Evolutionary conservation across 2,113 vertebrate species (phyloP).

Genomic region (Loxodonta africana): DNA sequence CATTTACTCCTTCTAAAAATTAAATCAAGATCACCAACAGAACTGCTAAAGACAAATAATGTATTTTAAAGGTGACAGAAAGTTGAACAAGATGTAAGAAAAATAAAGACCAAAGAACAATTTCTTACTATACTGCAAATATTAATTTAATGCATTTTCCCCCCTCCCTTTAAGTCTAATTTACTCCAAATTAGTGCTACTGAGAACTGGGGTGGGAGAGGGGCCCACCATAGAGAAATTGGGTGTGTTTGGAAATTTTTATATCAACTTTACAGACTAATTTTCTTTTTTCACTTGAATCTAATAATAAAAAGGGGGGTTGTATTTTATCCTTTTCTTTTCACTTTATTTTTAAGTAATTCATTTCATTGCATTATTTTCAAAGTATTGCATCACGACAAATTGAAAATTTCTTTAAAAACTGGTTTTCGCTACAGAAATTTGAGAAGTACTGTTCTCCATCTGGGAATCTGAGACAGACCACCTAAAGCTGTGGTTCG

Average conservation of each 20-base stretch:
- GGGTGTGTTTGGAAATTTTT: neutral
- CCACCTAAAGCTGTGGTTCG: neutral
- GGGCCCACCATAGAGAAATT: neutral
- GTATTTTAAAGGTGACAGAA: conserved; percentile 48
- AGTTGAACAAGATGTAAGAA: neutral
- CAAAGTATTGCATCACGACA: neutral
- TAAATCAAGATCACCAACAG: conserved; percentile 13
- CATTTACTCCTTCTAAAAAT: conserved; percentile 11
- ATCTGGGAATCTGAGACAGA: neutral
- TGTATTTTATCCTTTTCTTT: conserved; percentile 2
- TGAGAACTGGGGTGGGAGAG: neutral
- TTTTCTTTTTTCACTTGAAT: neutral
- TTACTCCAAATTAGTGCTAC: conserved; percentile 10
- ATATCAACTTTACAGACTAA: neutral
- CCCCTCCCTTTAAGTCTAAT: neutral
- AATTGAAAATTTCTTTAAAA: neutral
- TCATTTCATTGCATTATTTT: neutral
- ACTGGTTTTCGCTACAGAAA: neutral
- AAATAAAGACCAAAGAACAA: neutral
- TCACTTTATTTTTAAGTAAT: neutral
- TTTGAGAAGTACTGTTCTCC: neutral
- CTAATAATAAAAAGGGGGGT: neutral
- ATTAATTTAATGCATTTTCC: neutral
- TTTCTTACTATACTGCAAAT: neutral
- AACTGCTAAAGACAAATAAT: conserved; percentile 18